Conservation (phyloP, 2,113 vertebrate genomes). For the Thalassoma bifasciatum region DNA sequence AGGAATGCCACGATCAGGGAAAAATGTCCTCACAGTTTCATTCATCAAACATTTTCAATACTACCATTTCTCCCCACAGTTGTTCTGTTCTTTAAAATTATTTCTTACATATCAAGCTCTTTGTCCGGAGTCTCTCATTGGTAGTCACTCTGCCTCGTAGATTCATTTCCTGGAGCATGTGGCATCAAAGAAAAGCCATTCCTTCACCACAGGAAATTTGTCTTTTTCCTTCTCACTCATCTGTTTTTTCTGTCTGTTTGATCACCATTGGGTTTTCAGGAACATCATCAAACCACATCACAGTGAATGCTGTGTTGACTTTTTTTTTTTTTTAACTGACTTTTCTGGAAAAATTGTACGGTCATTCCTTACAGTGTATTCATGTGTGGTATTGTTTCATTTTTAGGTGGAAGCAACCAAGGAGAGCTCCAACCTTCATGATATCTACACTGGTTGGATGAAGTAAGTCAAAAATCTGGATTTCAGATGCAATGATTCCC, state of each 20-base stretch:
- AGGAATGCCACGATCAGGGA: neutral
- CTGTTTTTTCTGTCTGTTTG: neutral
- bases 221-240: neutral
- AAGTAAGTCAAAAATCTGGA: conserved; percentile 62
- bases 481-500: too few species aligned
- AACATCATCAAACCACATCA: too few species aligned
- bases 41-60: neutral
- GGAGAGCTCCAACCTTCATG: conserved; percentile 53
- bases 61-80: neutral
- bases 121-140: neutral
- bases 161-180: conserved; percentile 20
- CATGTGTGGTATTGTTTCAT: neutral
- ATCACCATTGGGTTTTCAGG: neutral
- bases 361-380: neutral
- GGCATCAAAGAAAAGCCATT: conserved; percentile 32
- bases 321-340: too few species aligned
- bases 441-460: conserved; percentile 76
- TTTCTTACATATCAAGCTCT: neutral
- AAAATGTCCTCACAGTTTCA: neutral
- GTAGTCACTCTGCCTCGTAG: neutral
- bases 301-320: neutral
- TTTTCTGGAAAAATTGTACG: neutral
- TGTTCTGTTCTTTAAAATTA: neutral
- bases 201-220: conserved; percentile 50
- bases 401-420: conserved; percentile 57